A percentile compares a stretch with the other conserved stretches of the same genome.
Evolutionary conservation across 2,888 invertebrate genomes (phyloP).

Genomic region (Trachelus troglodyta): DNA sequence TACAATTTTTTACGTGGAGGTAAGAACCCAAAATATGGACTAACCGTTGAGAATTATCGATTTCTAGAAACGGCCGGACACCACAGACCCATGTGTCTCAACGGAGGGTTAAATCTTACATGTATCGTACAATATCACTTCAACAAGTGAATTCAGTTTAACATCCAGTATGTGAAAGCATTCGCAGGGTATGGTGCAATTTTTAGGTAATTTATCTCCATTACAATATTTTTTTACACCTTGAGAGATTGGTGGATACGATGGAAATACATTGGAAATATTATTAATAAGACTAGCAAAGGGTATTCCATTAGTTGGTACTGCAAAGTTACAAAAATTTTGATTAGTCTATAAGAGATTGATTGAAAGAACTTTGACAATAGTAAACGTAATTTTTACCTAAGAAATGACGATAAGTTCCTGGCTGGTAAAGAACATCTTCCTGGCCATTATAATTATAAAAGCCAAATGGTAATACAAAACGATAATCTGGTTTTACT

Average conservation of each 20-base stretch:
- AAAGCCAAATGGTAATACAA: slow-evolving; percentile 84
- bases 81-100: too few relatives aligned
- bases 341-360: not conserved
- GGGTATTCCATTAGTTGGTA: not conserved
- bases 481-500: slow-evolving; percentile 83
- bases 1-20: too few relatives aligned
- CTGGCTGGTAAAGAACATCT: slow-evolving; percentile 80
- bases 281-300: slow-evolving; percentile 72
- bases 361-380: not conserved
- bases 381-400: slow-evolving; percentile 67
- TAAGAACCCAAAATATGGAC: too few relatives aligned
- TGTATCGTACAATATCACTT: slow-evolving; percentile 87
- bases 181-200: slow-evolving; percentile 85
- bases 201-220: slow-evolving; percentile 81
- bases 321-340: not conserved
- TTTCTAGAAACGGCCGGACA: too few relatives aligned
- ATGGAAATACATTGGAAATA: slow-evolving; percentile 83
- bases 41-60: too few relatives aligned
- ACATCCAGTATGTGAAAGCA: slow-evolving; percentile 87
- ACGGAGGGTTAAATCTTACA: slow-evolving; percentile 73
- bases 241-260: slow-evolving; percentile 83
- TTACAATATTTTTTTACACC: slow-evolving; percentile 79
- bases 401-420: slow-evolving; percentile 83
- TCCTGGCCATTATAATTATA: not conserved
- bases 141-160: slow-evolving; percentile 83